Evolutionary conservation across 2,888 invertebrate genomes (phyloP).

Genomic region (Chouioia cunea): DNA sequence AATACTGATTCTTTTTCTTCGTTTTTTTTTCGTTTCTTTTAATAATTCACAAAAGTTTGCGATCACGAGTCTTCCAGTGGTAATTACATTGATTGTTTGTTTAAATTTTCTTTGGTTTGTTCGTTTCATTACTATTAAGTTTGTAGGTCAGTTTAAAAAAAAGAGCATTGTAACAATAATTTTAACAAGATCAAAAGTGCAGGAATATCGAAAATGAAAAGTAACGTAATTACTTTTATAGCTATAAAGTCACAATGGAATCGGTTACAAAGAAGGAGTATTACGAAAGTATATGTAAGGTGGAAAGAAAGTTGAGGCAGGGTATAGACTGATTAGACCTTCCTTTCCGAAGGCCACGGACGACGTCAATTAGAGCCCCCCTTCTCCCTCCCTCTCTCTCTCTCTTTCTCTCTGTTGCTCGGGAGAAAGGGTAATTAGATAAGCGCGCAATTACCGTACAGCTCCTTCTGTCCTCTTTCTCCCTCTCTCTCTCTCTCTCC

Average conservation of each 20-base stretch:
- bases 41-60: too few relatives aligned
- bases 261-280: slow-evolving; percentile 9
- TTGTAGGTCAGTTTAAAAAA: too few relatives aligned
- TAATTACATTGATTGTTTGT: too few relatives aligned
- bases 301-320: background rate
- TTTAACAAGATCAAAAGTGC: too few relatives aligned
- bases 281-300: background rate
- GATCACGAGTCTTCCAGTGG: too few relatives aligned
- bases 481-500: slow-evolving; percentile 54
- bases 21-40: too few relatives aligned
- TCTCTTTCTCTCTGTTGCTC: slow-evolving; percentile 14
- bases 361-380: slow-evolving; percentile 49
- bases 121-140: too few relatives aligned
- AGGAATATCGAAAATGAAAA: too few relatives aligned
- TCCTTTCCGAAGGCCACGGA: slow-evolving; percentile 46
- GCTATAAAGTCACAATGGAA: background rate
- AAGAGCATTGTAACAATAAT: too few relatives aligned
- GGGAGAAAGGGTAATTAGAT: slow-evolving; percentile 63
- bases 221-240: too few relatives aligned
- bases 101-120: too few relatives aligned
- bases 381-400: slow-evolving; percentile 27
- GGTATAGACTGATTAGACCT: slow-evolving; percentile 42
- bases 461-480: slow-evolving; percentile 33
- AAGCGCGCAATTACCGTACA: slow-evolving; percentile 64
- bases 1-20: background rate